Base-by-base conservation (phyloP, 1,140 invertebrate species). In the Neodiprion lecontei region DNA sequence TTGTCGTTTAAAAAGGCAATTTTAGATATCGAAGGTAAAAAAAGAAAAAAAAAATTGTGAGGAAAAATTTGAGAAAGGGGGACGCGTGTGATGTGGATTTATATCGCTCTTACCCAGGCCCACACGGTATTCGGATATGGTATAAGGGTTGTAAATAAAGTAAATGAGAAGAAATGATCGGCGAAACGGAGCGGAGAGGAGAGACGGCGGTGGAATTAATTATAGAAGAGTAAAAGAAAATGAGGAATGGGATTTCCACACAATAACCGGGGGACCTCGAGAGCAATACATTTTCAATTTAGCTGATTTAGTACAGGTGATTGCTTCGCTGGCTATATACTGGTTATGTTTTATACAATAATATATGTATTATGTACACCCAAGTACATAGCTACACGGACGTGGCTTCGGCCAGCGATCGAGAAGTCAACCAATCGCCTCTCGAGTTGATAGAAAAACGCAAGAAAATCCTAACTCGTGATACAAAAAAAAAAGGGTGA, bases 201-300 rank as follows among this genome's bases (percentile, higher is more conserved):
- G 11, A 69, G 67, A 69, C 7, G n/a, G 7, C 4, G 14, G 67
- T 23, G 67, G 40, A 69, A 69, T 21, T 23, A 69, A 69, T 69
- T 69, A 69, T 23, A 61, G 53, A 9, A 61, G 53, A 61, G 11
- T 14, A 61, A 61, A 61, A 61, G 53, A 61, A 61, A 14, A 61
- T 21, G 67, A 69, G 11, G 67, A 69, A 69, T 23, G 17, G 67
- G 67, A 69, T 69, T 69, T 47, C 67, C 11, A 69, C 67, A 69
- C 21, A 69, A 69, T 69, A 69, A 69, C 40, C 67, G 9, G 12
- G 67, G 67, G 17, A 21, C 12, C 21, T 14, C 23, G 67, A 17
- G 53, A 61, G 53, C 53, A 61, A 69, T 69, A 69, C 40, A 69
- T 69, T 69, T 69, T 69, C 67, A 69, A 69, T 69, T 69, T 69